Evolutionary conservation across 2,888 invertebrate genomes (phyloP), one percentile per base, ranked within the genome.

Genomic region (Mimas tiliae): DNA sequence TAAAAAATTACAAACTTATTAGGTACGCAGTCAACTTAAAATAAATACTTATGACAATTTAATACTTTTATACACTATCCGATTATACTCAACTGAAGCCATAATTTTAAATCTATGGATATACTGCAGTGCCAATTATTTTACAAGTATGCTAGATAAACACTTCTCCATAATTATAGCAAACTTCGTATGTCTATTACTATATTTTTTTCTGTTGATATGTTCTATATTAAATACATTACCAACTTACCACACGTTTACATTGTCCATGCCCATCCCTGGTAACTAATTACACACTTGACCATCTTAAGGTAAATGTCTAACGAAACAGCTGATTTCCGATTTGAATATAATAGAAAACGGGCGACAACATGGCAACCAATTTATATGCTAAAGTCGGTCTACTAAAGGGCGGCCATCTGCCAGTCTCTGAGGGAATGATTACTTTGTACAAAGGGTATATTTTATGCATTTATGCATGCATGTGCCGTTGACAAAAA

Each of bases 281-380:
- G 14, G 6, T 8, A 38, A 6, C 34, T 34, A 38, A 38, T 38
- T 34, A 58, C 19, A 38, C 19, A 16, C 1, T 38, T 42, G 34
- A n/a, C 33, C 33, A 53, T 53, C 33, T 14, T 6, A 27, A 6
- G 11, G 34, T 33, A 34, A 34, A 16, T n/a, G 34, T 38, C 0
- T 0, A n/a, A 58, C 16, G 1, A 19, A 42, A 42, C 19, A 42
- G 16, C 19, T 42, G 19, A 58, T 58, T 58, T 50, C 81, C 80
- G 79, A 88, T 89, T 90, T 89, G 86, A 90, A 90, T 89, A 88
- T 86, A 90, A 89, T 90, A 88, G 84, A 85, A 85, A 85, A 86
- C 84, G 82, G 81, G 77, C 70, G 70, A 77, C 75, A 80, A 82
- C 75, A 81, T 80, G 81, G 81, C 78, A 70, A 73, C 76, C 83